Evolutionary conservation across 2,797 vertebrate genomes (phyloP), one percentile per base, ranked within the genome.

Genomic region (Eidolon dupreanum): DNA sequence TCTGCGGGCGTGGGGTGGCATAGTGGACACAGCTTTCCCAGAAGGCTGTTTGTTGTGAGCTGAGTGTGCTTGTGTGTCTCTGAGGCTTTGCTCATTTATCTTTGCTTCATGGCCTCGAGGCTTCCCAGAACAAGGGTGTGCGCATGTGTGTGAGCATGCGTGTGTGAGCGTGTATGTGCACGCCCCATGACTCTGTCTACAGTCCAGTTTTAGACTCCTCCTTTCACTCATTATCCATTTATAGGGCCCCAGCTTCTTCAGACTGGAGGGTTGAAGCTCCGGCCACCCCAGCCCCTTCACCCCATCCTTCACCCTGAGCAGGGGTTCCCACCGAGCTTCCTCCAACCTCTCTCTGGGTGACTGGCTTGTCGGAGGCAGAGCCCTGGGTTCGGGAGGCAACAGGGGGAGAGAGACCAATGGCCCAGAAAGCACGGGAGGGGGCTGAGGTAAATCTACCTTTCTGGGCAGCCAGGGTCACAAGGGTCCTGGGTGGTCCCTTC

Each of bases 121-220:
- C 15, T 65, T 89, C 38, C 33, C 15, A 13, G 15, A 20, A 38
- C n/a, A 49, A 3, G 43, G 19, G 13, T 2, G 3, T 22, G 22
- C 8, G 11, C 6, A 36, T 2, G n/a, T 38, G 61, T 1, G 55
- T 6, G 36, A 15, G 38, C 46, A 4, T 4, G 17, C 5, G 3
- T 31, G 41, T 5, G 10, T 2, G 36, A 83, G 43, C 10, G 43
- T 43, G 43, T 43, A 10, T 43, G 43, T 43, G 43, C 43, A 20
- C 59, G 15, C 28, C 24, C 49, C 28, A 1, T 3, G 6, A 17
- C 65, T 66, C 75, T 16, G 33, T 68, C 84, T 92, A 61, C 41
- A 75, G 59, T 43, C 77, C 93, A 20, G 16, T 55, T 96, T 61
- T 38, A 82, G 73, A 65, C 55, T 43, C 66, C 24, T 43, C 43